Base-by-base conservation (phyloP, 2,888 invertebrate species). In the Cheilosia urbana region DNA sequence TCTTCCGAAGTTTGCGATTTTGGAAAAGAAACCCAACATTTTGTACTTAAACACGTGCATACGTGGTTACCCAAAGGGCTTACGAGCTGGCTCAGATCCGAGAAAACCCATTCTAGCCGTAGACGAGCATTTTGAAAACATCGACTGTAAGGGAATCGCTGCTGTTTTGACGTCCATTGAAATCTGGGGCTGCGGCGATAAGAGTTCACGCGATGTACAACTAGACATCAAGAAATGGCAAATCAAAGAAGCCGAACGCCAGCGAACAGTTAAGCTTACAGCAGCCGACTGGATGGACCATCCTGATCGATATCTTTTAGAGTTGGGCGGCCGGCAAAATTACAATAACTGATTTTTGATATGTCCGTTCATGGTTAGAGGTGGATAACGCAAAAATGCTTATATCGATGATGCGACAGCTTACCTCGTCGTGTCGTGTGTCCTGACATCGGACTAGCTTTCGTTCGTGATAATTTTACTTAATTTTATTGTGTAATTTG, bases 241-340 rank as follows among this genome's bases (percentile, higher is more conserved):
- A 91, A 95, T 96, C 21, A 95, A 95, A 89, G 97, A 98, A 91
- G 97, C 96, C 0, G 98, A 98, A 93, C 94, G 96, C 82, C 96
- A 97, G 89, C 93, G 96, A 69, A 95, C 95, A 90, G 97, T 98
- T 9, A 98, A 98, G 91, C 92, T 98, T 80, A 96, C 96, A 17
- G 95, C 97, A 0, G 95, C 96, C 21, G 98, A 98, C 91, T 99
- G 98, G 98, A 94, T 97, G 90, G 98, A 98, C 91, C 98, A 98
- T 93, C 98, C 98, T 0, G 98, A 99, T 93, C 94, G 98, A 76
- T 97, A 98, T 91, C 94, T 98, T 63, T 93, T 98, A 84, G 97
- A 98, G 92, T 93, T 98, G 90, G 98, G 97, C 2, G 98, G 98
- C 15, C 93, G 97, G 30, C 95, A 95, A 72, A 96, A 96, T 90